Evolutionary conservation across 2,113 vertebrate species (phyloP), one percentile per base, ranked within the genome.

Genomic region (Toxotes chatareus): DNA sequence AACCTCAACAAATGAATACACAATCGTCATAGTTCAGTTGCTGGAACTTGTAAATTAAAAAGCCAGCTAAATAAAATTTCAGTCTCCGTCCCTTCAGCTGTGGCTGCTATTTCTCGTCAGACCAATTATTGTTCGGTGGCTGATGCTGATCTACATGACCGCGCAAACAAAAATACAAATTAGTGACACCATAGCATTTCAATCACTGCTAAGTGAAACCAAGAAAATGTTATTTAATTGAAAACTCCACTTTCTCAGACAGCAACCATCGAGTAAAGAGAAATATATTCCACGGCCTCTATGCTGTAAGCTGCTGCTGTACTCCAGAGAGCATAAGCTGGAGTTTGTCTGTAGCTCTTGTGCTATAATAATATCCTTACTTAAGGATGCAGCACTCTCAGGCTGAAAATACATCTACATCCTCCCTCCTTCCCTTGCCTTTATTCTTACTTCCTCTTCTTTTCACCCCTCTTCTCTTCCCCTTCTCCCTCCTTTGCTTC

Each of bases 341-440:
- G 61, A 70, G 61, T 73, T 46, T 55, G 46, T 70, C 60, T 80
- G 44, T 53, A 57, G 42, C 61, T 82, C 69, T 76, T 56, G 38
- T 61, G 19, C 49, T 79, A 44, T 82, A 80, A 87, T 85, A 87
- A 73, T 10, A 84, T 68, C 57, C 62, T 70, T 31, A 73, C 42
- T 80, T 88, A 63, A 83, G 78, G 75, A 80, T 87, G 78, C 44
- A 79, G 76, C 76, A 72, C 66, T 72, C 46, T 74, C 36, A 47
- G 57, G 63, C 78, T 79, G 80, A 87, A 89, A 91, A 90, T 86
- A 84, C 83, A 86, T 84, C 74, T 63, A 27, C 4, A 42, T 72
- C 76, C 66, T 83, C 72, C 27, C 76, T 80, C 61, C 72, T 71
- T 73, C 73, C 51, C 79, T 73, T 84, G 75, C 67, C 44, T 83